These are phyloP conservation scores for Rhamphomyia laevipes DNA, from an alignment of 2,888 invertebrate species.

Conservation along the genomic window DNA sequence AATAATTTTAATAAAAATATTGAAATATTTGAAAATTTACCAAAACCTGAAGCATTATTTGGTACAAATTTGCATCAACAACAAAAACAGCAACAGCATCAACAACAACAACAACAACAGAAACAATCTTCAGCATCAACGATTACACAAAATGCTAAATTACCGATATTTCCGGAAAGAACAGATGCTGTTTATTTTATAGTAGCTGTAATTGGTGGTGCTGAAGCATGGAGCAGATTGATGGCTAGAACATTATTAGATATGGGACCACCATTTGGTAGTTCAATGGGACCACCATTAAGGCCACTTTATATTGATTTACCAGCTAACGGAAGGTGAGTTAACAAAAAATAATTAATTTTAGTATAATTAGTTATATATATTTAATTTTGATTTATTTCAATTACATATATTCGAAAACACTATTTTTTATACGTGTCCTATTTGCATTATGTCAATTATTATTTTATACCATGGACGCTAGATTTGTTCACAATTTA, in stretches of 20 bases:
- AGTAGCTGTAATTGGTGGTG: slow-evolving; percentile 24
- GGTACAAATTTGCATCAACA: slow-evolving; percentile 1
- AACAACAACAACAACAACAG: background rate
- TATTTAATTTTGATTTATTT: too few relatives aligned
- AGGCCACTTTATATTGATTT: slow-evolving; percentile 23
- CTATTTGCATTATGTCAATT: too few relatives aligned
- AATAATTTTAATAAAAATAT: too few relatives aligned
- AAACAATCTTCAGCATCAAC: slow-evolving; percentile 7
- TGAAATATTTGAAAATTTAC: slow-evolving; percentile 1
- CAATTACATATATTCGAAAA: too few relatives aligned
- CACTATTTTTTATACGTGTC: too few relatives aligned
- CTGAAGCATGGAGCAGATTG: slow-evolving; percentile 21
- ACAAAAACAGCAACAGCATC: background rate
- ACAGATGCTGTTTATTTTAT: slow-evolving; percentile 23
- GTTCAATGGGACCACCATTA: slow-evolving; percentile 21
- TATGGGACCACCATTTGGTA: slow-evolving; percentile 23
- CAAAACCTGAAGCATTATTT: slow-evolving; percentile 1
- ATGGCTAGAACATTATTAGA: slow-evolving; percentile 21
- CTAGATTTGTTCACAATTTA: too few relatives aligned
- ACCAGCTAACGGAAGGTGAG: slow-evolving; percentile 23
- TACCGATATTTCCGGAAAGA: slow-evolving; percentile 22
- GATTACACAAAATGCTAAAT: slow-evolving; percentile 7
- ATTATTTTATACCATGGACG: too few relatives aligned
- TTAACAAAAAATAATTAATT: background rate
- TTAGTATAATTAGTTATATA: too few relatives aligned